Base-by-base conservation (phyloP, 2,113 vertebrate species). In the Cottus gobio region DNA sequence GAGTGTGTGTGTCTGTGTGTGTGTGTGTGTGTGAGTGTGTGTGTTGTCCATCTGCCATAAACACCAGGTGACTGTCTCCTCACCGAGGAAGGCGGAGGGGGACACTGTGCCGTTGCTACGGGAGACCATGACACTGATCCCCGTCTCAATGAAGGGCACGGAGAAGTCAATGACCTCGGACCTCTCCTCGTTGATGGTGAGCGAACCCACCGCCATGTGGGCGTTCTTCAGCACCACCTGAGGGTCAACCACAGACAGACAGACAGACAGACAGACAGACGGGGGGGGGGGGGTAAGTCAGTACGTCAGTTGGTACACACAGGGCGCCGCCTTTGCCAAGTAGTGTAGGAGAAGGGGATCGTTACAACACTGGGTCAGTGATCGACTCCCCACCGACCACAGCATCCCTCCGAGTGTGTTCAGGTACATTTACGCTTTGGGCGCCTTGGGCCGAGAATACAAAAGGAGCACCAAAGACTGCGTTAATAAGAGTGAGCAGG, bases 101-200 rank as follows among this genome's bases (percentile, higher is more conserved):
- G 98, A 99, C 79, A 99, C 98, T 0, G 98, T 99, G 84, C 98
- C 98, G 71, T 99, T 99, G 95, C 98, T 99, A 89, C 98, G 97
- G 78, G 98, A 99, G 77, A 99, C 98, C 98, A 99, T 99, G 91
- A 99, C 98, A 63, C 98, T 99, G 92, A 99, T 99, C 75, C 98
- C 98, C 0, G 98, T 99, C 89, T 99, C 98, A 72, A 99, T 99
- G 95, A 99, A 99, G 71, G 98, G 98, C 79, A 99, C 98, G 2
- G 98, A 99, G 93, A 99, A 99, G 93, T 99, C 98, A 0, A 99
- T 97, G 87, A 99, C 97, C 94, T 98, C 97, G 0, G 98, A 99
- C 65, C 98, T 95, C 71, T 99, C 98, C 86, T 99, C 98, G 2
- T 99, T 99, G 92, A 99, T 99, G 82, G 98, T 99, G 80, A 99